Base-by-base conservation (phyloP, 2,888 invertebrate genomes). In the Agrotis puta region DNA sequence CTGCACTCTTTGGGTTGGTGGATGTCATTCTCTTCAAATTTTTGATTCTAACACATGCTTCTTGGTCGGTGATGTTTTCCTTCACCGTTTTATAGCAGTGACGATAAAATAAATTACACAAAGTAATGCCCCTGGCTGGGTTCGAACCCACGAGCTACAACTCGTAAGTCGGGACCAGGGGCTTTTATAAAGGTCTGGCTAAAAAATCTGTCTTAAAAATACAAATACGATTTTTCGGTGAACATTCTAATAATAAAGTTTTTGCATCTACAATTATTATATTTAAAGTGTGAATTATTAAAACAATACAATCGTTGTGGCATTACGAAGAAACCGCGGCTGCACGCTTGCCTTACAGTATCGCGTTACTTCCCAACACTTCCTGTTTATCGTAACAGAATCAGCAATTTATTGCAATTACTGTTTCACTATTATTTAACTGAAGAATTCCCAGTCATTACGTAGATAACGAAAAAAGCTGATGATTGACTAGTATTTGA, bases 331-430 rank as follows among this genome's bases (percentile, higher is more conserved):
- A 83, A 86, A 88, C 89, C 86, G 77, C 87, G 87, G 74, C 75
- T 72, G 85, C 87, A 80, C 85, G 87, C 85, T 87, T 89, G 82
- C 79, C 82, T 83, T 81, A 80, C 84, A 79, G 68, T 90, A 91
- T 93, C 85, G 79, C 73, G 76, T 92, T 89, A 90, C 93, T 77
- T 82, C 88, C 89, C 89, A 86, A 89, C 83, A 77, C 90, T 89
- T 89, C 88, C 87, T 77, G 81, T 70, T 84, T 80, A 74, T 72
- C 71, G 78, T 82, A 77, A 83, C 67, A 67, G 50, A 81, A 68
- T 72, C 58, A 70, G 70, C 50, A 47, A 53, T 58, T 70, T 76
- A 65, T 64, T 58, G 67, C 73, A 72, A 68, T 68, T 68, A 77
- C 65, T 72, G 50, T 66, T 72, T 48, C 51, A 71, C 67, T 79